Conservation (phyloP, 1,140 invertebrate species). For the Drosophila nigromelanica region DNA sequence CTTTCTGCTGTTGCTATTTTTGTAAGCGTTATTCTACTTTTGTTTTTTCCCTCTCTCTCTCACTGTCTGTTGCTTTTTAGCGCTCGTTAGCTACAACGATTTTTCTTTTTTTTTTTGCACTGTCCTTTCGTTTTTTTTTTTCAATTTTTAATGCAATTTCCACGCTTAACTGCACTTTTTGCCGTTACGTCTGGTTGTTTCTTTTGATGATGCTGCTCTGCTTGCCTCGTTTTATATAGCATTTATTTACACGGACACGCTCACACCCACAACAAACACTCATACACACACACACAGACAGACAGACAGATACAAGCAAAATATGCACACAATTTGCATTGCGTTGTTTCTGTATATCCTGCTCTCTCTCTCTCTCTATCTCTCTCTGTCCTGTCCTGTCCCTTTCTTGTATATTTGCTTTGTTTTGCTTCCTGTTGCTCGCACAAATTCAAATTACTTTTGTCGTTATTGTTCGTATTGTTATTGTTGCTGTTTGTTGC, state of each 20-base stretch:
- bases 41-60: conserved; percentile 13
- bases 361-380: neutral
- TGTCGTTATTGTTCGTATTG: conserved; percentile 61
- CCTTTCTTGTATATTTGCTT: conserved; percentile 21
- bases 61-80: conserved; percentile 66
- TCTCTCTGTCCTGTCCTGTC: conserved; percentile 2
- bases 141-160: conserved; percentile 81
- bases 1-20: conserved; percentile 32
- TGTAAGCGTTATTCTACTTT: conserved; percentile 1
- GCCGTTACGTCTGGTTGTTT: conserved; percentile 56
- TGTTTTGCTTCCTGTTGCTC: conserved; percentile 44
- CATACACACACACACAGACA: conserved; percentile 42
- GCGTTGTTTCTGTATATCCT: conserved; percentile 13
- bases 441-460: conserved; percentile 76
- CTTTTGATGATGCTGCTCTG: conserved; percentile 21
- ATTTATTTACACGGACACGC: conserved; percentile 70
- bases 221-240: conserved; percentile 60
- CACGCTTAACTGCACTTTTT: conserved; percentile 80
- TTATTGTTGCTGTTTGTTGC: conserved; percentile 38
- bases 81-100: conserved; percentile 70
- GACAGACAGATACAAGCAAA: conserved; percentile 39
- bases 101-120: conserved; percentile 32
- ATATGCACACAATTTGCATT: conserved; percentile 72
- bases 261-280: conserved; percentile 14
- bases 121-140: conserved; percentile 53